These are phyloP conservation scores for Pungitius pungitius DNA, from an alignment of 2,113 vertebrate species.

Conservation along the genomic window DNA sequence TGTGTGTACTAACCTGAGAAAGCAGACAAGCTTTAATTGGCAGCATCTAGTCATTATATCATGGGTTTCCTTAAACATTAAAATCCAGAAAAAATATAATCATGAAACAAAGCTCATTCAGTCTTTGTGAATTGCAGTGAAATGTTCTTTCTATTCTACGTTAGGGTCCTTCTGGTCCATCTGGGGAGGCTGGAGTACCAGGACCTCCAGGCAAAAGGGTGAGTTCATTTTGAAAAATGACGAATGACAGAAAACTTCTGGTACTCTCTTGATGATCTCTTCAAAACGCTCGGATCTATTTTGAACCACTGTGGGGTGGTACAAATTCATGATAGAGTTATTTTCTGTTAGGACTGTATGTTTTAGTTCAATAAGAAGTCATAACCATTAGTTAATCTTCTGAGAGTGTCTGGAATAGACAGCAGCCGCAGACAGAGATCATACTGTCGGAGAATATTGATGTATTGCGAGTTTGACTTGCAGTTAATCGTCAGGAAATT, in stretches of 20 bases:
- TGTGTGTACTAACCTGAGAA: neutral
- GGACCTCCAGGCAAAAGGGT: conserved; percentile 97
- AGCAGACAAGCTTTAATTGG: neutral
- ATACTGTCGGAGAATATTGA: conserved; percentile 67
- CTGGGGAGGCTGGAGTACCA: conserved; percentile 96
- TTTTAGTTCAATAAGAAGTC: conserved; percentile 11
- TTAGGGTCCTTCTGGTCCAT: conserved; percentile 95
- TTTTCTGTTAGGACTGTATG: conserved; percentile 7
- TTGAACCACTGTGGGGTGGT: conserved; percentile 6
- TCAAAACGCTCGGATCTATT: conserved; percentile 4
- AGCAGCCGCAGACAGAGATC: conserved; percentile 25
- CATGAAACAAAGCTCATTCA: conserved; percentile 1
- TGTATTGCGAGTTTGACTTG: conserved; percentile 45
- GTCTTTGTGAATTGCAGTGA: conserved; percentile 26
- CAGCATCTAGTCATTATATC: neutral
- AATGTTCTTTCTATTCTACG: conserved; percentile 42
- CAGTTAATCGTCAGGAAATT: conserved; percentile 60
- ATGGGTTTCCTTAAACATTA: neutral
- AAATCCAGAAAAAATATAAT: neutral
- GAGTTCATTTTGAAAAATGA: conserved; percentile 71
- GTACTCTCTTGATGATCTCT: neutral
- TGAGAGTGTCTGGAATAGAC: neutral
- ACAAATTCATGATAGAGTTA: conserved; percentile 20
- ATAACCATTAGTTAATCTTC: neutral
- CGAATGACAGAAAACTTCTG: conserved; percentile 28